These are phyloP conservation scores for Hemithea aestivaria DNA, from an alignment of 2,888 invertebrate genomes.

Conservation along the genomic window DNA sequence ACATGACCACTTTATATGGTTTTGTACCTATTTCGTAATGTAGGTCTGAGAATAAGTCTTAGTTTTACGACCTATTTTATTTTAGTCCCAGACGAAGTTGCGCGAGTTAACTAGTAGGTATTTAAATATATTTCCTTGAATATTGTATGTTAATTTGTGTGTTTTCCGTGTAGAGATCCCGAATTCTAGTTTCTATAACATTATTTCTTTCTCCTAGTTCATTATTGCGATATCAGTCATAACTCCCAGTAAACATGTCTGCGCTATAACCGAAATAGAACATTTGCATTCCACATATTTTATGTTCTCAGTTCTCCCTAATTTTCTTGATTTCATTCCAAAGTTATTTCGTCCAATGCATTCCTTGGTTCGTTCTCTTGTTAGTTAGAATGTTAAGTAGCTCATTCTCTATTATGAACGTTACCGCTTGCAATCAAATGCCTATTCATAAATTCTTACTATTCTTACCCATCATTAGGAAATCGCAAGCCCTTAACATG, in stretches of 20 bases:
- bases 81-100: no score
- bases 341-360: no score
- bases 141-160: no score
- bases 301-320: background rate
- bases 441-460: slow-evolving; percentile 23
- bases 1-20: no score
- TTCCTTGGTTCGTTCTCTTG: background rate
- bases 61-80: no score
- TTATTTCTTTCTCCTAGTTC: slow-evolving; percentile 18
- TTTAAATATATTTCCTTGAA: no score
- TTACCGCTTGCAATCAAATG: slow-evolving; percentile 5
- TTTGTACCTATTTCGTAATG: no score
- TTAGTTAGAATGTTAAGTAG: background rate
- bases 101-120: no score
- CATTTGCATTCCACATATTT: slow-evolving; percentile 3
- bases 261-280: slow-evolving; percentile 28
- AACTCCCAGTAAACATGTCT: slow-evolving; percentile 22
- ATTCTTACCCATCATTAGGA: slow-evolving; percentile 28
- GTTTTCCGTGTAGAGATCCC: no score
- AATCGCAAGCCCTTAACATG: slow-evolving; percentile 27
- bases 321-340: background rate
- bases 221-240: slow-evolving; percentile 21
- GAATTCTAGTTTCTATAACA: no score
- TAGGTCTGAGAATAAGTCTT: no score
- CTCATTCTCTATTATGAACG: slow-evolving; percentile 3